Base-by-base conservation (phyloP, 2,888 invertebrate genomes). In the Troglohyphantes excavatus region DNA sequence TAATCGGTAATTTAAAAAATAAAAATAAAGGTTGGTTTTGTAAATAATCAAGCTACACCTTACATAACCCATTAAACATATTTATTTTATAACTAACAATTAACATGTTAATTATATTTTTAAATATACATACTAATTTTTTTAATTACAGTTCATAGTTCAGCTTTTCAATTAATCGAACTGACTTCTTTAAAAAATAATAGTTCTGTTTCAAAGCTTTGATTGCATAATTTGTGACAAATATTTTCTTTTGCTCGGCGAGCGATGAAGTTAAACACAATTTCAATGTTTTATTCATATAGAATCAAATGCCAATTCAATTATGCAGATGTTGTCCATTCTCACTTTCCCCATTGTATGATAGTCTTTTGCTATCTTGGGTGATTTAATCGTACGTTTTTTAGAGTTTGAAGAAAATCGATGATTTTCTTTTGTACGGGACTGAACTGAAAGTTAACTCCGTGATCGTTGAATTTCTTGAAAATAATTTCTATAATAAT, bases 271-370 rank as follows among this genome's bases (percentile, higher is more conserved):
- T 9, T 33, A 33, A 46, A 46, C 46, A 72, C 43, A 72, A 21
- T 46, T 72, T 72, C 43, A 72, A 72, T 72, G 23, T 72, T 72
- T 46, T 26, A 46, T 72, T 72, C 23, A 43, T 46, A 70, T 46
- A 23, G 46, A 72, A 46, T 72, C 43, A 72, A 46, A 46, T 72
- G 72, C 23, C 72, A 46, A 46, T 72, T 23, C 72, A 43, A 72
- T 72, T 72, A 72, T 72, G 33, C 70, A 72, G 23, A 72, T 21
- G 11, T 72, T 43, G 72, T 26, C 46, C 17, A 46, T 46, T 46
- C 11, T 46, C 17, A 46, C 17, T 46, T 17, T 46, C 2, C 17
- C 17, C 46, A 7, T 9, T 46, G 46, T 13, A 46, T 46, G 46
- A 13, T 46, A 46, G 46, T 7, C 9, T 46, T 7, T 46, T 46